phyloP scores from a whole-genome alignment of 2,888 invertebrate species.

The Leucozona laternaria region DNA sequence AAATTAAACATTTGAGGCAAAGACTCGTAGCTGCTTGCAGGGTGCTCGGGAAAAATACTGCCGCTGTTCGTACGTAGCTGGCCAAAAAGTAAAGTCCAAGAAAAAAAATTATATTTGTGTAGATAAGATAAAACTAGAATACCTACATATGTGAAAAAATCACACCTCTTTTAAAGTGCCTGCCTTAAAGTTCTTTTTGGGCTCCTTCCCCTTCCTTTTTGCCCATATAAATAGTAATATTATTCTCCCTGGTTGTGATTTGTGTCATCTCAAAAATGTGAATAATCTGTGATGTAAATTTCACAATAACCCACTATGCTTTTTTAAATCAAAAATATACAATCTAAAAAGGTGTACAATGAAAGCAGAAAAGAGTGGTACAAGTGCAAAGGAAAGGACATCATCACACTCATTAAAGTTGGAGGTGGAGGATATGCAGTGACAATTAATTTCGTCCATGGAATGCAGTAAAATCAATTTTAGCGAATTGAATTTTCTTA shows the following conservation, averaged over 20 bases:
- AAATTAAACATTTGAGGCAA: constrained; percentile 75
- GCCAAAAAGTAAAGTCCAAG: constrained; percentile 65
- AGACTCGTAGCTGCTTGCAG: constrained; percentile 72
- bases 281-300: constrained; percentile 23
- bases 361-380: neutral
- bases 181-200: neutral
- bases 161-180: neutral
- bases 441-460: neutral
- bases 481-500: constrained; percentile 7
- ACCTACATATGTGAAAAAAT: neutral
- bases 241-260: neutral
- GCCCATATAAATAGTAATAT: neutral
- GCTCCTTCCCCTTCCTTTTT: neutral
- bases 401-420: neutral
- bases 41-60: constrained; percentile 69
- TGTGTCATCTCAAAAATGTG: neutral
- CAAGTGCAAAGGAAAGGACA: neutral
- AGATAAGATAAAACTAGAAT: constrained; percentile 22
- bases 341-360: neutral
- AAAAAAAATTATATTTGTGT: constrained; percentile 22
- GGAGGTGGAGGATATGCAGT: neutral
- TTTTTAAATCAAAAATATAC: neutral
- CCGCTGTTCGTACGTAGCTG: constrained; percentile 72
- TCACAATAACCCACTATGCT: neutral
- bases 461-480: constrained; percentile 13